Evolutionary conservation across 2,888 invertebrate genomes (phyloP).

Genomic region (Tachystola acroxantha): DNA sequence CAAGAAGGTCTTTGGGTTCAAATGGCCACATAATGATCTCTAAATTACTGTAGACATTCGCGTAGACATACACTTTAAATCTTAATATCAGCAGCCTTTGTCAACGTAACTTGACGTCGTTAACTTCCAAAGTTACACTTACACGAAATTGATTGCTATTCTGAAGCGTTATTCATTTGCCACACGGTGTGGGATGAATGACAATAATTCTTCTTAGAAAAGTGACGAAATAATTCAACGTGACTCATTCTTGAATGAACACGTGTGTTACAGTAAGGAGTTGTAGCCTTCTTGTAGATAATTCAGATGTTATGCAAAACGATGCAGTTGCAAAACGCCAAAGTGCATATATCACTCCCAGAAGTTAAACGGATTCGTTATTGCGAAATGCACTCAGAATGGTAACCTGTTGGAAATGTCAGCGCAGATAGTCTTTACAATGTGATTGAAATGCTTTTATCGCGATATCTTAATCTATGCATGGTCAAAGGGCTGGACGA

Average conservation of each 20-base stretch:
- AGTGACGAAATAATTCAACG: constrained; percentile 42
- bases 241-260: constrained; percentile 50
- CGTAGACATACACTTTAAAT: neutral
- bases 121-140: neutral
- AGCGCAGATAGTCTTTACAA: constrained; percentile 26
- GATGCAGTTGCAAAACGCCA: constrained; percentile 24
- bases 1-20: neutral
- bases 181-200: constrained; percentile 41
- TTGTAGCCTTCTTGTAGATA: neutral
- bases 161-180: constrained; percentile 40
- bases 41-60: neutral
- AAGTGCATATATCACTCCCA: constrained; percentile 23
- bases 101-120: neutral
- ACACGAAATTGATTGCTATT: constrained; percentile 21
- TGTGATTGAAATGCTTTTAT: constrained; percentile 42
- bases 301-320: constrained; percentile 18
- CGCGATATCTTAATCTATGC: constrained; percentile 37
- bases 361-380: constrained; percentile 20
- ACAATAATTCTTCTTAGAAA: constrained; percentile 49
- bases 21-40: too few relatives aligned
- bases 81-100: neutral
- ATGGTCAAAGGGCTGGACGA: constrained; percentile 27
- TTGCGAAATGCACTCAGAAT: constrained; percentile 42
- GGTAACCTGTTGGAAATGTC: constrained; percentile 51
- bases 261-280: constrained; percentile 25